These are phyloP conservation scores for Tiphia femorata DNA, from an alignment of 2,888 invertebrate species.

Conservation along the genomic window DNA sequence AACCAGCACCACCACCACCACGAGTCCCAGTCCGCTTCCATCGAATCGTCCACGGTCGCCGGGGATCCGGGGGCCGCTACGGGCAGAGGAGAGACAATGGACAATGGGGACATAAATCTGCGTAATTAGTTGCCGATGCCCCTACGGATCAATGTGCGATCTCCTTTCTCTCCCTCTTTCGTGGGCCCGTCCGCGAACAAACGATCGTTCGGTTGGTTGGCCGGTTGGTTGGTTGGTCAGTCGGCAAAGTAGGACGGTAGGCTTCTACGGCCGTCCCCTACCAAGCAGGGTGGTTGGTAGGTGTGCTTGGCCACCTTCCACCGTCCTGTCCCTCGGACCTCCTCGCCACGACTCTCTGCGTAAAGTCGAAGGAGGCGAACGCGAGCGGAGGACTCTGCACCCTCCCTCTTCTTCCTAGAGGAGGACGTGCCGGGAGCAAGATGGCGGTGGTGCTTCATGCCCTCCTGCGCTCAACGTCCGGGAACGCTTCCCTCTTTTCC, in stretches of 20 bases:
- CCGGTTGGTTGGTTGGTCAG: slow-evolving; percentile 67
- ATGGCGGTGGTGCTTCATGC: slow-evolving; percentile 51
- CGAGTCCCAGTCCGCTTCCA: slow-evolving; percentile 33
- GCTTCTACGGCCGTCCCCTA: slow-evolving; percentile 50
- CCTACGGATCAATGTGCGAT: slow-evolving; percentile 69
- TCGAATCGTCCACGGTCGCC: slow-evolving; percentile 36
- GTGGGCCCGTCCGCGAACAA: slow-evolving; percentile 57
- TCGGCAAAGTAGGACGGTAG: slow-evolving; percentile 64
- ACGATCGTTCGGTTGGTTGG: slow-evolving; percentile 68
- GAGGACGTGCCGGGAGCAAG: slow-evolving; percentile 53
- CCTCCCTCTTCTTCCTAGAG: slow-evolving; percentile 59
- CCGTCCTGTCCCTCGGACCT: slow-evolving; percentile 12
- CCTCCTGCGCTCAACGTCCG: neutral
- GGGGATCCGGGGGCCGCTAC: slow-evolving; percentile 60
- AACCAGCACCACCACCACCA: too few relatives aligned
- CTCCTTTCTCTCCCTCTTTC: slow-evolving; percentile 59
- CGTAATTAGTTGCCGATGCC: slow-evolving; percentile 88
- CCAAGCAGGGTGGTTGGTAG: slow-evolving; percentile 37
- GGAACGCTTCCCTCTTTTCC: neutral
- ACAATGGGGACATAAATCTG: slow-evolving; percentile 95
- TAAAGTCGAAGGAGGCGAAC: too few relatives aligned
- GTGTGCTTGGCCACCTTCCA: slow-evolving; percentile 35
- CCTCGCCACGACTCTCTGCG: slow-evolving; percentile 16
- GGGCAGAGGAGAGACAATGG: slow-evolving; percentile 82
- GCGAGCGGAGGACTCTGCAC: slow-evolving; percentile 38